Conservation (phyloP, 2,113 vertebrate species). For the Python bivittatus region DNA sequence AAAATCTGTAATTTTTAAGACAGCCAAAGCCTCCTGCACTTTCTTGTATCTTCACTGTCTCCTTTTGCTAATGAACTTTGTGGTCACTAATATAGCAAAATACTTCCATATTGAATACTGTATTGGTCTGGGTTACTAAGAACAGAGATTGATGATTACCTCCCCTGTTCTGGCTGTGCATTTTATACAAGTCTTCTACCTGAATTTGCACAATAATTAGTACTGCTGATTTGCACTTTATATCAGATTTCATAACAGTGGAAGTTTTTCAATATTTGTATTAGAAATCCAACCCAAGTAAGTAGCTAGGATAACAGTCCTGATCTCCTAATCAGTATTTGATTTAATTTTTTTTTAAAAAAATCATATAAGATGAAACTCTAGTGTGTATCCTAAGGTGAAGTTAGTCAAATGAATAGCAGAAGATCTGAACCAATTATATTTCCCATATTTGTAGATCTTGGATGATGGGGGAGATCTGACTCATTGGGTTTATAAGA, state of each 20-base stretch:
- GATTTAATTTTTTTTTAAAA: not conserved
- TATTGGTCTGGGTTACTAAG: not conserved
- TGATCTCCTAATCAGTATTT: not conserved
- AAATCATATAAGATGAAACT: slow-evolving; percentile 13
- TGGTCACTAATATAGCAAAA: not conserved
- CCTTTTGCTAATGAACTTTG: not conserved
- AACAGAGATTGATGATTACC: not conserved
- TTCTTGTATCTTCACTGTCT: not conserved
- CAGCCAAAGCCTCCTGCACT: not conserved
- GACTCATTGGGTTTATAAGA: slow-evolving; percentile 99
- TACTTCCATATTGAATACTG: not conserved
- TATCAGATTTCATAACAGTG: not conserved
- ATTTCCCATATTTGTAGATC: slow-evolving; percentile 79
- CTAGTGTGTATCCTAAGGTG: not conserved
- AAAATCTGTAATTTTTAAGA: too few species aligned
- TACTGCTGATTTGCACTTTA: not conserved
- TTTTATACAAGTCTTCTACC: not conserved
- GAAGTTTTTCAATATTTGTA: not conserved
- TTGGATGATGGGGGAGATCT: slow-evolving; percentile 97
- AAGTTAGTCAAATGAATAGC: not conserved
- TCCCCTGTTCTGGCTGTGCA: not conserved
- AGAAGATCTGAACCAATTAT: slow-evolving; percentile 63
- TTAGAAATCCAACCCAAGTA: not conserved
- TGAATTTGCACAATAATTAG: not conserved
- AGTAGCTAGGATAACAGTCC: not conserved